Percentiles rank a stretch among this genome's conserved stretches.
Evolutionary conservation across 2,888 invertebrate genomes (phyloP).

Genomic region (Pollenia angustigena): DNA sequence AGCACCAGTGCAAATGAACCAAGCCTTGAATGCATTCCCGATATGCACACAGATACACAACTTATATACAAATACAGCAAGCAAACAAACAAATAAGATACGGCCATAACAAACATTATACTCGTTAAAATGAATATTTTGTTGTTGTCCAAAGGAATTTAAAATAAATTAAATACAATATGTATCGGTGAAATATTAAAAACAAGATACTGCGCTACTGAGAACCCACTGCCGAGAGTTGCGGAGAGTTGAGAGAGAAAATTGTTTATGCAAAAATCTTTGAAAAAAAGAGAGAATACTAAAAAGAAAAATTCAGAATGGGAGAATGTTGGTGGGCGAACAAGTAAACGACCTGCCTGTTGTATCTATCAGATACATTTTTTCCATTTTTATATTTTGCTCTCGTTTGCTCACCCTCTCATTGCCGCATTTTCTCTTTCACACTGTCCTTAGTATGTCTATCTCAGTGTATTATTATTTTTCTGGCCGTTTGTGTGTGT

Average conservation of each 20-base stretch:
- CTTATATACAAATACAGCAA: conserved; percentile 5
- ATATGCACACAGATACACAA: conserved; percentile 31
- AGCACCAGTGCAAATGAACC: neutral
- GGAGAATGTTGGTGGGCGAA: conserved; percentile 66
- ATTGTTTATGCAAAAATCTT: neutral
- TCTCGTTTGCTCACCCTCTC: conserved; percentile 24
- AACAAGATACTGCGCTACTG: conserved; percentile 1
- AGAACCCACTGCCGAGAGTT: no score
- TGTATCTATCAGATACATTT: conserved; percentile 70
- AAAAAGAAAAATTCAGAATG: conserved; percentile 26
- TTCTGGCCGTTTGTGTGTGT: neutral
- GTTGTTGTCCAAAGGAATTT: conserved; percentile 78
- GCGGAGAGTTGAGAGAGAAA: neutral
- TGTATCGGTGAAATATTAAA: conserved; percentile 44
- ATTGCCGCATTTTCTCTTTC: conserved; percentile 17
- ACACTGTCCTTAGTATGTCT: conserved; percentile 26
- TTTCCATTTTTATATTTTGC: conserved; percentile 42
- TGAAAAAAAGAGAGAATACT: neutral
- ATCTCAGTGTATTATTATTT: conserved; percentile 5
- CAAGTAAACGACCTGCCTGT: conserved; percentile 69
- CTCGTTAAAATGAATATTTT: conserved; percentile 71
- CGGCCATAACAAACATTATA: conserved; percentile 58
- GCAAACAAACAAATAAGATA: conserved; percentile 46
- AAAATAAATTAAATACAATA: conserved; percentile 64
- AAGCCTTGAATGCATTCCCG: neutral